Base-by-base conservation (phyloP, 1,140 invertebrate species). In the Acyrthosiphon pisum region DNA sequence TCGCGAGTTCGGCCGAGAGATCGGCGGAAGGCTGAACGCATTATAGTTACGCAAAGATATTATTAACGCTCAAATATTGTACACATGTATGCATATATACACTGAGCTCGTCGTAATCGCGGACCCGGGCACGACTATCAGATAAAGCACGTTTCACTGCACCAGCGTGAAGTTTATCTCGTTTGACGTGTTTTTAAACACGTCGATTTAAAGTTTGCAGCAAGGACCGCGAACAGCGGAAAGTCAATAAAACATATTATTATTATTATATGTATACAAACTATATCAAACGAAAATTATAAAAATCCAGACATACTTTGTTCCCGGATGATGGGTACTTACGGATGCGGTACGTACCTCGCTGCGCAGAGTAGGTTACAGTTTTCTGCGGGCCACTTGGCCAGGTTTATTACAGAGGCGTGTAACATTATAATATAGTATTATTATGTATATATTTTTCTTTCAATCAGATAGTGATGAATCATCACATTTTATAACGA, bases 111-210 rank as follows among this genome's bases (percentile, higher is more conserved):
- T 46, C 41, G 84, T 46, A 46, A 46, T 44, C 84, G 44, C 11
- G 6, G 84, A 18, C 30, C 44, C 44, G 26, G 11, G 14, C 84
- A 26, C 37, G 4, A 86, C 26, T 46, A 86, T 46, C 84, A 46
- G 84, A 86, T 86, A 86, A 46, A 46, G 41, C 84, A 86, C 84
- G 84, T 86, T 46, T 86, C 41, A 44, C 41, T 44, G 37, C 37
- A 26, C 83, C 41, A 2, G 83, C 41, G 84, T 46, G 37, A 44
- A 46, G 84, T 86, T 86, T 46, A 86, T 41, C 23, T 46, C 44
- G 44, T 86, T 86, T 44, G 60, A 68, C 60, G 60, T 68, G 60
- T 68, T 68, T 68, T 68, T 68, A 68, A 68, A 68, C 30, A 68
- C 30, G 30, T n/a, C 60, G 60, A 68, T 68, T 68, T 68, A 68